These are phyloP conservation scores for Portevinia maculata DNA, from an alignment of 2,888 invertebrate genomes.

Conservation along the genomic window DNA sequence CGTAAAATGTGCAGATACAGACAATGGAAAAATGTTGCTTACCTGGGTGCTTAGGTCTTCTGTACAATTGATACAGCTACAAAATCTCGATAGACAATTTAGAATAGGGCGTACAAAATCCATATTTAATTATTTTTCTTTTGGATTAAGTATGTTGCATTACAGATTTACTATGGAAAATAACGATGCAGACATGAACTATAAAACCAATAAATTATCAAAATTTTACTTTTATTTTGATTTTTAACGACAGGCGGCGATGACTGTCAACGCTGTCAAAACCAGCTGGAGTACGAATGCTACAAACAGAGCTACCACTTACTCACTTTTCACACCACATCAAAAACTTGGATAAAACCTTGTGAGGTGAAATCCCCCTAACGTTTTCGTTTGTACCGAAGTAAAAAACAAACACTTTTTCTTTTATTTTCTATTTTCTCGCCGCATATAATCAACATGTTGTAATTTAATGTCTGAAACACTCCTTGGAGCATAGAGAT, in stretches of 20 bases:
- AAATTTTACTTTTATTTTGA: conserved; percentile 63
- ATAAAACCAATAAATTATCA: conserved; percentile 67
- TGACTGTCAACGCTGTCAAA: conserved; percentile 44
- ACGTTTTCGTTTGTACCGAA: too few relatives aligned
- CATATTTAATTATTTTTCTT: conserved; percentile 76
- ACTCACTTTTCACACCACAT: neutral
- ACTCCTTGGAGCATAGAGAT: too few relatives aligned
- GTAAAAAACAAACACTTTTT: too few relatives aligned
- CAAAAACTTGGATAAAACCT: too few relatives aligned
- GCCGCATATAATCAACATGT: too few relatives aligned
- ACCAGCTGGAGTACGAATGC: conserved; percentile 44
- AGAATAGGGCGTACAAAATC: conserved; percentile 80
- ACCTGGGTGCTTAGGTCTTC: conserved; percentile 81
- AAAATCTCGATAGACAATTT: conserved; percentile 79
- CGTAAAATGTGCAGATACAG: neutral
- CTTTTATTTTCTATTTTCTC: too few relatives aligned
- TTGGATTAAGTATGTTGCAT: conserved; percentile 56
- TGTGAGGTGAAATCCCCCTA: too few relatives aligned
- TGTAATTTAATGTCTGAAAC: too few relatives aligned
- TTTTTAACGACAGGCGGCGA: conserved; percentile 46
- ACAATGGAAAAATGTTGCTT: conserved; percentile 16
- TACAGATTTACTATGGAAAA: conserved; percentile 50
- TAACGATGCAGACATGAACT: conserved; percentile 53
- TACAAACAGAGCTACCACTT: conserved; percentile 20
- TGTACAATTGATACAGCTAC: conserved; percentile 81